These are phyloP conservation scores for Columba janthina DNA, from an alignment of 2,113 vertebrate genomes.

Conservation along the genomic window DNA sequence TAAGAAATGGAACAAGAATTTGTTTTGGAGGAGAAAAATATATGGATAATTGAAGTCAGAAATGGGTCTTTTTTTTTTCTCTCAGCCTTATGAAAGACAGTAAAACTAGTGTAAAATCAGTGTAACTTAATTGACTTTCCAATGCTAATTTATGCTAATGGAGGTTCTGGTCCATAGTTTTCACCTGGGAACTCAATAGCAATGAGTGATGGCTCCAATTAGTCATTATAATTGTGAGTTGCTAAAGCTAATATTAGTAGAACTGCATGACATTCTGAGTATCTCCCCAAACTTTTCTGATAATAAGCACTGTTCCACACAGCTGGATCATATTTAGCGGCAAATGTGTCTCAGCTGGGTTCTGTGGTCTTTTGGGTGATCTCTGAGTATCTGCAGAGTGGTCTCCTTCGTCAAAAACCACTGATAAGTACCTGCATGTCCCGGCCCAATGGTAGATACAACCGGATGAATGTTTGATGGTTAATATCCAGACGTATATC, in stretches of 20 bases:
- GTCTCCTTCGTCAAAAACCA: background rate
- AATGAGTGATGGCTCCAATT: constrained; percentile 65
- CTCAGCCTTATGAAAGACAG: background rate
- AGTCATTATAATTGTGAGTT: constrained; percentile 63
- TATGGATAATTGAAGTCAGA: background rate
- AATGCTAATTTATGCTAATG: constrained; percentile 67
- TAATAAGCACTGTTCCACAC: background rate
- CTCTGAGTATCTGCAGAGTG: background rate
- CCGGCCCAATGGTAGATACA: background rate
- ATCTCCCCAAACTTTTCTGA: constrained; percentile 56
- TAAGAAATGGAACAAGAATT: background rate
- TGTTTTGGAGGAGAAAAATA: background rate
- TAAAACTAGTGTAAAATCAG: constrained; percentile 64
- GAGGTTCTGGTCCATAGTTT: constrained; percentile 64
- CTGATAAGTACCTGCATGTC: rapidly evolving
- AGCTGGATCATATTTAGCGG: background rate
- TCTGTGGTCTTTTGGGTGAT: background rate
- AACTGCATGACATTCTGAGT: constrained; percentile 45
- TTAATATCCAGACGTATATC: background rate
- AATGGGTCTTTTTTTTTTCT: background rate
- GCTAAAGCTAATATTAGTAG: constrained; percentile 70
- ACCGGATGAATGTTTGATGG: background rate
- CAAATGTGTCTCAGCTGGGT: background rate
- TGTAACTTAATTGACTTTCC: constrained; percentile 65
- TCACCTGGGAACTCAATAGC: constrained; percentile 67